A percentile compares a stretch with the other conserved stretches of the same genome.
phyloP scores from a whole-genome alignment of 2,888 invertebrate species.

The Eurytoma californica region DNA sequence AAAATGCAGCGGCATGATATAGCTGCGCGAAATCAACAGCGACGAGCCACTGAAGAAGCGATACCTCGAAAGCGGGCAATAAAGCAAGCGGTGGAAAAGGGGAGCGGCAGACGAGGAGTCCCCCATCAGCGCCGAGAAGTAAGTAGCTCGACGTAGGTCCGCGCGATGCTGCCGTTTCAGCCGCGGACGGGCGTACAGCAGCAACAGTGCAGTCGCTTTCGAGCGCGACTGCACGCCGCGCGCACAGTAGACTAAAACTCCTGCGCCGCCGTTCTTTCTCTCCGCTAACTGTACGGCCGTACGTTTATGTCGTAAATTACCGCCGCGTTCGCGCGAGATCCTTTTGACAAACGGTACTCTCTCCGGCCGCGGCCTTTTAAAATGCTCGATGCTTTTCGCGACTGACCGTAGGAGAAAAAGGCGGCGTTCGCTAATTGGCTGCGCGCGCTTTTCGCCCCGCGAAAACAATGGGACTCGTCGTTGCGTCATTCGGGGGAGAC shows the following conservation, averaged over 20 bases:
- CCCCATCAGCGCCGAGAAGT: too few species aligned
- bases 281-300: constrained; percentile 63
- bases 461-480: constrained; percentile 1
- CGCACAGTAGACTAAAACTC: neutral
- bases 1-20: too few species aligned
- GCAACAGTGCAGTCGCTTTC: neutral
- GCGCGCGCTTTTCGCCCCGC: neutral
- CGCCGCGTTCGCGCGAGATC: constrained; percentile 67
- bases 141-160: neutral
- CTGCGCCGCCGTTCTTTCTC: neutral
- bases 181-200: constrained; percentile 7
- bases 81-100: neutral
- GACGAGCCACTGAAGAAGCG: too few species aligned
- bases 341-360: constrained; percentile 72
- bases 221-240: neutral
- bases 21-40: too few species aligned
- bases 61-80: neutral
- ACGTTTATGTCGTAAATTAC: constrained; percentile 68
- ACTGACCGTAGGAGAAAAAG: too few species aligned
- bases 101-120: too few species aligned
- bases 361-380: constrained; percentile 26
- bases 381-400: neutral
- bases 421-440: neutral
- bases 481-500: constrained; percentile 19
- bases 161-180: neutral